A percentile compares a stretch with the other conserved stretches of the same genome.
phyloP scores from a whole-genome alignment of 2,113 vertebrate species.

The Prunella himalayana region DNA sequence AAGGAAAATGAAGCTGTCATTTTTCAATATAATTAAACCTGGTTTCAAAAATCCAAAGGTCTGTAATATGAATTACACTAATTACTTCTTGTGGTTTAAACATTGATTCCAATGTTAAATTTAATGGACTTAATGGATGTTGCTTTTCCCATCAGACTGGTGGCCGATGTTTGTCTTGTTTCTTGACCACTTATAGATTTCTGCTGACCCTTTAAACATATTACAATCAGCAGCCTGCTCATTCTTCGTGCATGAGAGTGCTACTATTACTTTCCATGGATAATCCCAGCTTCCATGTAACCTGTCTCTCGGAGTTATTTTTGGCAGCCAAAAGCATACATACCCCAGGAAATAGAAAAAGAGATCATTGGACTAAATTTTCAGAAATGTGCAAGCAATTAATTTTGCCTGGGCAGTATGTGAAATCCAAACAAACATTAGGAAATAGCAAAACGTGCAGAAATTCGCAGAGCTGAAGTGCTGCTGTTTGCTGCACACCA shows the following conservation, averaged over 20 bases:
- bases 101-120: constrained; percentile 91
- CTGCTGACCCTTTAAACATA: constrained; percentile 79
- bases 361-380: constrained; percentile 13
- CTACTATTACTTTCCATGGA: constrained; percentile 24
- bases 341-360: constrained; percentile 30
- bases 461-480: constrained; percentile 1
- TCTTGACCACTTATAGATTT: constrained; percentile 83
- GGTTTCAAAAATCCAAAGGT: constrained; percentile 73
- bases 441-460: constrained; percentile 31
- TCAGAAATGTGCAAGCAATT: constrained; percentile 58
- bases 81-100: constrained; percentile 86
- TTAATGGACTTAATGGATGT: constrained; percentile 96
- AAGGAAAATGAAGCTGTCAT: constrained; percentile 76
- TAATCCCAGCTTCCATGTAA: constrained; percentile 44
- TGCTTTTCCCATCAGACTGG: constrained; percentile 83
- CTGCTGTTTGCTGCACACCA: constrained; percentile 2
- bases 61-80: constrained; percentile 80
- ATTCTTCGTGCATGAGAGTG: constrained; percentile 68
- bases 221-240: constrained; percentile 78
- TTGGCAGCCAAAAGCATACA: constrained; percentile 26
- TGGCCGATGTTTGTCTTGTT: constrained; percentile 84
- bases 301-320: constrained; percentile 44
- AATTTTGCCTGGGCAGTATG: constrained; percentile 35
- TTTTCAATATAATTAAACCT: constrained; percentile 77
- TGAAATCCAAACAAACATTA: constrained; percentile 53